These are phyloP conservation scores for Hybognathus amarus DNA, from an alignment of 2,797 vertebrate genomes.

Conservation along the genomic window DNA sequence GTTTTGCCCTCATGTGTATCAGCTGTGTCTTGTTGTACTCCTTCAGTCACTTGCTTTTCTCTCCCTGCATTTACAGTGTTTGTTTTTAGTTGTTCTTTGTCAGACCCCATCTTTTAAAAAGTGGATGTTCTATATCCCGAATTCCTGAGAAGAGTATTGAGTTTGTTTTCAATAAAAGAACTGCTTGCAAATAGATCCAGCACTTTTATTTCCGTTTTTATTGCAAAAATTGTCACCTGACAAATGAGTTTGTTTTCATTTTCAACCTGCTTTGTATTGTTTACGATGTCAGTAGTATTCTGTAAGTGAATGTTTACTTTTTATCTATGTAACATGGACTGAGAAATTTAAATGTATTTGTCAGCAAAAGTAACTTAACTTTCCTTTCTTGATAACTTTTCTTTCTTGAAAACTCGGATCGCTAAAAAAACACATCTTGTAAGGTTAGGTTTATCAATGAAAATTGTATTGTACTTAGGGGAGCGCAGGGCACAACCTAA, in stretches of 20 bases:
- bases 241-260: background rate
- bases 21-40: background rate
- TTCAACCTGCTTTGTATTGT: background rate
- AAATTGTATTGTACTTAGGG: background rate
- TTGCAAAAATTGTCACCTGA: background rate
- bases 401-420: background rate
- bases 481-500: too few species aligned
- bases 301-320: background rate
- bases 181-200: background rate
- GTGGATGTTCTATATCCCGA: background rate
- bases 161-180: background rate
- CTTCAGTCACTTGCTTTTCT: background rate
- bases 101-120: background rate
- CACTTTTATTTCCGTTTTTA: background rate
- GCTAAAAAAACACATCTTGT: background rate
- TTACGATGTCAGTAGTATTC: background rate
- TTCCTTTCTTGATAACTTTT: too few species aligned
- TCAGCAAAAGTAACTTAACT: too few species aligned
- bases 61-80: background rate
- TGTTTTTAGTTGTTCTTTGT: background rate
- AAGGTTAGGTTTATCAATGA: background rate
- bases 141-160: background rate
- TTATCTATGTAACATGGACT: background rate
- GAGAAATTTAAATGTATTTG: background rate
- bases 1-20: background rate